Conservation (phyloP, 1,140 invertebrate genomes). For the Parapsyche elsis region DNA sequence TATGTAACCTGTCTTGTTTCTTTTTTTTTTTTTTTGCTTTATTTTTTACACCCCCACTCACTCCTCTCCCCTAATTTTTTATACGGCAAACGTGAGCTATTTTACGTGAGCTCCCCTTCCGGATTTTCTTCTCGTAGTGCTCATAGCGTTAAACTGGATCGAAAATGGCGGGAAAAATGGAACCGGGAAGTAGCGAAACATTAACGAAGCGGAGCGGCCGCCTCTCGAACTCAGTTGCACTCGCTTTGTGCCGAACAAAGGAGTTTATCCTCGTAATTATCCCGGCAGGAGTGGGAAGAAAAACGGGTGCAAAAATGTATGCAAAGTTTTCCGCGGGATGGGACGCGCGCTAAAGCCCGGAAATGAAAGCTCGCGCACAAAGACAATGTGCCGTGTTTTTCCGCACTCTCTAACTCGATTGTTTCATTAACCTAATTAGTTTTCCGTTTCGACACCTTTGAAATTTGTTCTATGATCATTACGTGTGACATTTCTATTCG, state of each 20-base stretch:
- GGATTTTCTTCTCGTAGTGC: not conserved
- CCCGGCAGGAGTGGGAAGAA: not conserved
- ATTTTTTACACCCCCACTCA: not conserved
- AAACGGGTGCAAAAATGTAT: not conserved
- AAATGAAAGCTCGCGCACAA: not conserved
- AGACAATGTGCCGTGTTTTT: not conserved
- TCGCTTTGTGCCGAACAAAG: not conserved
- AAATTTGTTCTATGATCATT: no score
- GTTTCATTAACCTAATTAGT: not conserved
- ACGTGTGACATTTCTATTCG: no score
- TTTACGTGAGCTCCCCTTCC: no score
- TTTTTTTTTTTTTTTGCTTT: not conserved
- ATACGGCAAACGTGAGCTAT: no score
- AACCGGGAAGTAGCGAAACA: no score
- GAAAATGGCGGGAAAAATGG: not conserved
- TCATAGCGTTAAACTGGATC: not conserved
- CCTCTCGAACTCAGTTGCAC: not conserved
- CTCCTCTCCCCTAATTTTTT: no score
- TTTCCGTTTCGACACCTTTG: no score
- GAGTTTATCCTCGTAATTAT: not conserved
- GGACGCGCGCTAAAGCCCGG: not conserved
- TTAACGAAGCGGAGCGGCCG: not conserved
- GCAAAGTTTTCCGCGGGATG: not conserved
- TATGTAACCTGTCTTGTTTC: constrained; percentile 6
- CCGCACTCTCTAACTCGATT: not conserved